Conservation (phyloP, 2,797 vertebrate species). For the Sebastes diaconus region DNA sequence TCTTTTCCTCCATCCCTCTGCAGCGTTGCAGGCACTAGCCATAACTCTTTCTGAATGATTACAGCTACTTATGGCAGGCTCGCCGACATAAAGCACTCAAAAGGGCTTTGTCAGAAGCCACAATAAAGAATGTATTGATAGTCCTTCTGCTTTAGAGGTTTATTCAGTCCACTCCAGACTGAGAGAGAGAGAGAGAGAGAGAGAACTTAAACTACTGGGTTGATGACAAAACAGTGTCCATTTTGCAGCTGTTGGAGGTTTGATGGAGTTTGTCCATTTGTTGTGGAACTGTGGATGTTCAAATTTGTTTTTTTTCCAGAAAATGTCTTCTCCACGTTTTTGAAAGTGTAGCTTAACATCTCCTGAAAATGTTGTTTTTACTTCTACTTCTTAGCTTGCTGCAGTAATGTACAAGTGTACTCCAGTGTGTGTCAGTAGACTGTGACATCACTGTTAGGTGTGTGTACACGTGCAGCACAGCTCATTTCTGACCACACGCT, state of each 20-base stretch:
- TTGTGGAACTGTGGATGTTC: neutral
- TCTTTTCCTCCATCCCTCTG: conserved; percentile 18
- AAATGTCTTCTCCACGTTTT: neutral
- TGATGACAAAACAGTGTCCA: neutral
- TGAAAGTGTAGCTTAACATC: neutral
- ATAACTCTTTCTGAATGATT: conserved; percentile 70
- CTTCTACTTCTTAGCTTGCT: neutral
- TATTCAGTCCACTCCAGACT: conserved; percentile 26
- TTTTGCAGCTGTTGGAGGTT: neutral
- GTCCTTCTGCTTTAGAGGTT: conserved; percentile 41
- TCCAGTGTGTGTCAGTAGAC: neutral
- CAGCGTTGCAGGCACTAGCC: conserved; percentile 27
- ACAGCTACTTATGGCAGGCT: conserved; percentile 64
- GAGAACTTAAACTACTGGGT: neutral
- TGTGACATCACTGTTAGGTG: neutral
- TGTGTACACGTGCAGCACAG: neutral
- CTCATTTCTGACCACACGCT: neutral
- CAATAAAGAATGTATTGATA: conserved; percentile 57
- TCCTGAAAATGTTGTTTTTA: neutral
- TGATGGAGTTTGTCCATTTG: neutral
- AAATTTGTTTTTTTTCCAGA: neutral
- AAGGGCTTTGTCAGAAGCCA: conserved; percentile 59
- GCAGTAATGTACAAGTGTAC: neutral
- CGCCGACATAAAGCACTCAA: conserved; percentile 60
- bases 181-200: neutral